These are phyloP conservation scores for Eriocheir sinensis DNA, from an alignment of 1,140 invertebrate genomes.

Conservation along the genomic window DNA sequence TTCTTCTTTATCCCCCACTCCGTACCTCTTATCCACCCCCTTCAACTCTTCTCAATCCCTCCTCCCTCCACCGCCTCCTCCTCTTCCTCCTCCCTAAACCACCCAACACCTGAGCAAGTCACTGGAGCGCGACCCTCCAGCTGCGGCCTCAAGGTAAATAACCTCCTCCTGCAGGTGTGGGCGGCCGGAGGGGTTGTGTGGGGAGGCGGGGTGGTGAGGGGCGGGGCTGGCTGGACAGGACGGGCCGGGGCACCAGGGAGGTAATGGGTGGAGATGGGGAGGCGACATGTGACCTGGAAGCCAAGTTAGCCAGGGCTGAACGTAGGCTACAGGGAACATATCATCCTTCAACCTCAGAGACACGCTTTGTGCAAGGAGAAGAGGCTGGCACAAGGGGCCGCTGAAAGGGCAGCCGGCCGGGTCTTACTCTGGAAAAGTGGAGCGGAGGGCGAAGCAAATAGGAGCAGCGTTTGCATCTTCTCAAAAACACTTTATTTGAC, in stretches of 20 bases:
- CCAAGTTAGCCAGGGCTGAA: not conserved
- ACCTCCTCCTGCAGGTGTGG: constrained; percentile 54
- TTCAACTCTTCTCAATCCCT: not conserved
- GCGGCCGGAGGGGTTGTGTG: not conserved
- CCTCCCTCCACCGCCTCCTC: not conserved
- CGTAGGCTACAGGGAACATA: not conserved
- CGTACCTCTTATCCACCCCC: not conserved
- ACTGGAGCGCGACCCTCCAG: constrained; percentile 45
- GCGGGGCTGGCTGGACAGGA: not conserved
- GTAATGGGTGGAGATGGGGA: not conserved
- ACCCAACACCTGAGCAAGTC: constrained; percentile 39
- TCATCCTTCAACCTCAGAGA: not conserved
- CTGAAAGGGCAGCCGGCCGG: not conserved
- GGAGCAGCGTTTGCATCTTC: not conserved
- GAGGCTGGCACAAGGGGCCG: not conserved
- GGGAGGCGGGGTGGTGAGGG: not conserved
- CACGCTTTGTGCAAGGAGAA: not conserved
- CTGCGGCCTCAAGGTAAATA: constrained; percentile 54
- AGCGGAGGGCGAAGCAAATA: too few species aligned
- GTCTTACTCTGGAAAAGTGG: not conserved
- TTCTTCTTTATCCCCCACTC: too few species aligned
- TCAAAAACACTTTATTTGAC: not conserved
- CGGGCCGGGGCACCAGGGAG: not conserved
- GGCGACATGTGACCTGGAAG: not conserved
- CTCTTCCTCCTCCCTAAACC: not conserved